Base-by-base conservation (phyloP, 2,888 invertebrate genomes). In the Heliconius charithonia region DNA sequence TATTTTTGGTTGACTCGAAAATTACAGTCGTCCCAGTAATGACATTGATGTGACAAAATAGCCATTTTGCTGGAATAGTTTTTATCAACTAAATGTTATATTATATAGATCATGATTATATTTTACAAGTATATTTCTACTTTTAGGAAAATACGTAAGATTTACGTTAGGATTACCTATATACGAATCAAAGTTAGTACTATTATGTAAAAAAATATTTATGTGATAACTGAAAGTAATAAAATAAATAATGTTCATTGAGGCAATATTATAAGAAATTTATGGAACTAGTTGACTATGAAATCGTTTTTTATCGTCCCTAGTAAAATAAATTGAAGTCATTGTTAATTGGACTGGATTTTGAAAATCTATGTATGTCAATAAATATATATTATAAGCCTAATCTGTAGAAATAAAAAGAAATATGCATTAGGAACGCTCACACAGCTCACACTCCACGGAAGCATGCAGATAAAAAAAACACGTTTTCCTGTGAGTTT, bases 21-120 rank as follows among this genome's bases (percentile, higher is more conserved):
- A 69, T 69, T 69, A 69, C 41, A 45, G 69, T 19, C 69, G 69
- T 41, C 69, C 19, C 69, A 69, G 69, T 69, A 69, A 45, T 45
- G 69, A 29, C 29, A 29, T 29, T 29, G 29, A 69, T 45, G 41
- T 69, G 69, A 69, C 41, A 69, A 45, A 69, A 69, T 69, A 69
- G 45, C 69, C 25, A 41, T 69, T 63, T 45, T 45, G 16, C 45
- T 41, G 69, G 41, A 69, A 69, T 69, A 69, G 69, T 45, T 69
- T 69, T 69, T 41, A 25, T 69, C 67, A 67, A 45, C 13, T 69
- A 27, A 69, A 69, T 41, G 45, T 45, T 69, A 69, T 19, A 45
- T 37, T 37, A 37, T 37, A 37, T 45, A 25, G 67, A 27, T 69
- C 45, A 41, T 41, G 16, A 66, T 29, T 66, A 41, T 37, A 25